These are phyloP conservation scores for Numida meleagris DNA, from an alignment of 2,113 vertebrate species.

Conservation along the genomic window DNA sequence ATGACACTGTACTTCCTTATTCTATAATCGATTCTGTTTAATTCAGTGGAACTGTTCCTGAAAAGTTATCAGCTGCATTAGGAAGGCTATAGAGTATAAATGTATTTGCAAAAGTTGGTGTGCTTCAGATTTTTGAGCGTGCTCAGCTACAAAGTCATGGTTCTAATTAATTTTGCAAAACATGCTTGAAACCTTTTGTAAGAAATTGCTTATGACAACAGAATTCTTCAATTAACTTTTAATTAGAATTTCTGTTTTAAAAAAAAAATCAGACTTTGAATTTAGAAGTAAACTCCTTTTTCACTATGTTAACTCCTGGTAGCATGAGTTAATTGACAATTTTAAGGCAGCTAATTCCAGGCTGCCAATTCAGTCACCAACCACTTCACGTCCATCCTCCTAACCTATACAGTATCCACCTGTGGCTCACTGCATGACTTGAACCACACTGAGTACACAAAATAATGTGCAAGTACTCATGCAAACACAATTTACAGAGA, in stretches of 20 bases:
- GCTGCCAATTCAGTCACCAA: neutral
- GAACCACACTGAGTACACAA: neutral
- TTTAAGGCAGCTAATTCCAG: neutral
- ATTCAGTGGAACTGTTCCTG: neutral
- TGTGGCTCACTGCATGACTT: neutral
- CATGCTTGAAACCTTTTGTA: neutral
- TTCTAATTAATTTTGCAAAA: neutral
- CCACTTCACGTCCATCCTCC: neutral
- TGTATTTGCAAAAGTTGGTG: neutral
- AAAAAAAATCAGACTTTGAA: neutral
- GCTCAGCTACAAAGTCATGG: neutral
- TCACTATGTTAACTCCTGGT: neutral
- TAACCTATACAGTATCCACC: neutral
- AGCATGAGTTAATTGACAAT: neutral
- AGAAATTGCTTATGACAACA: neutral
- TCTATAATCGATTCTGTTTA: neutral
- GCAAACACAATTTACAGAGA: neutral
- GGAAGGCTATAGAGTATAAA: neutral
- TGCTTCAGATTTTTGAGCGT: neutral
- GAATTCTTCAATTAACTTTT: neutral
- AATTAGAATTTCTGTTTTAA: neutral
- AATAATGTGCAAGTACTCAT: neutral
- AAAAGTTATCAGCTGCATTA: neutral
- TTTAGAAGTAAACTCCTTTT: neutral
- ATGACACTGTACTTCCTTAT: neutral